These are phyloP conservation scores for Catostylus mosaicus DNA, from an alignment of 30 jellyfish, hydroid and myxozoan genomes.

Conservation along the genomic window DNA sequence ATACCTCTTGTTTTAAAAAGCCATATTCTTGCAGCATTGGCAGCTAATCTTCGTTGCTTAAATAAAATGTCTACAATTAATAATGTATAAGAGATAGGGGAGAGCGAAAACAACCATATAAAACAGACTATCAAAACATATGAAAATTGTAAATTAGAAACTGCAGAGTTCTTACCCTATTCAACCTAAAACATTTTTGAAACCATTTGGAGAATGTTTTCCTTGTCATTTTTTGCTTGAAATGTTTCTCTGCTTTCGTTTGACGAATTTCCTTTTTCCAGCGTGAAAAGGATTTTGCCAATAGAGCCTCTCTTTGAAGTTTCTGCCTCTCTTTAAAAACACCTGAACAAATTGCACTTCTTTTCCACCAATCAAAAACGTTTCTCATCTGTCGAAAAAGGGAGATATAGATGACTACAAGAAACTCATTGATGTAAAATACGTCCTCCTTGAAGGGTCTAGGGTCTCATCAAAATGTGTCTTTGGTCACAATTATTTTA, in stretches of 20 bases:
- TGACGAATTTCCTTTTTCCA: conserved; percentile 31
- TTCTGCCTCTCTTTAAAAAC: conserved; percentile 45
- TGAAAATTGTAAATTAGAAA: too few relatives aligned
- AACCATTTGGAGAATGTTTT: conserved; percentile 36
- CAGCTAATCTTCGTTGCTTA: conserved; percentile 33
- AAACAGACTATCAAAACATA: too few relatives aligned
- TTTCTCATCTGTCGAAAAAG: conserved; percentile 27
- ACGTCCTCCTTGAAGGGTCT: too few relatives aligned
- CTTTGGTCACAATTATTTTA: too few relatives aligned
- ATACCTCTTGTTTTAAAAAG: conserved; percentile 8
- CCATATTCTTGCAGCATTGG: conserved; percentile 30
- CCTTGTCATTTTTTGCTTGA: neutral
- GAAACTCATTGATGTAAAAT: neutral
- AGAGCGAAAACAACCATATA: too few relatives aligned
- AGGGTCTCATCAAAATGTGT: too few relatives aligned
- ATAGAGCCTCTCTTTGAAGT: conserved; percentile 6
- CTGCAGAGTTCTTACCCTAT: conserved; percentile 18
- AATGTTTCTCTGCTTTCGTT: conserved; percentile 33
- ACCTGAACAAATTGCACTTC: conserved; percentile 61
- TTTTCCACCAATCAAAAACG: conserved; percentile 67
- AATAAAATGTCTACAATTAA: too few relatives aligned
- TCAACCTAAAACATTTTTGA: neutral
- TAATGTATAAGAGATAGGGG: too few relatives aligned
- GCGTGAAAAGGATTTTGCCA: conserved; percentile 10
- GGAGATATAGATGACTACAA: neutral